A percentile compares a stretch with the other conserved stretches of the same genome.
Evolutionary conservation across 2,888 invertebrate genomes (phyloP).

Genomic region (Drosophila meridiana): DNA sequence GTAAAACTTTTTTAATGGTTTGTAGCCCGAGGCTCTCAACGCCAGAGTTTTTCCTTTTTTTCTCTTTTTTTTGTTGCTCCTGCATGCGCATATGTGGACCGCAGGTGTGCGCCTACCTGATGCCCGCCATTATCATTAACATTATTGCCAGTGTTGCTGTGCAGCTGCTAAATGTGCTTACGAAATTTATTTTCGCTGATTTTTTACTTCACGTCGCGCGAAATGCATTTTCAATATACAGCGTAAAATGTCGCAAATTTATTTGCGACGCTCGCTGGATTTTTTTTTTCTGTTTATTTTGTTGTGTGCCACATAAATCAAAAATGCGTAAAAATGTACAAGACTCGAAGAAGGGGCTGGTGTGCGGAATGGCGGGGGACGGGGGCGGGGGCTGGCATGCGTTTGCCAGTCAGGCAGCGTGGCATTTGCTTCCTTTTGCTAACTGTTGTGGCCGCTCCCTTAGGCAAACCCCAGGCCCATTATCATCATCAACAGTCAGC

Average conservation of each 20-base stretch:
- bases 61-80: not conserved
- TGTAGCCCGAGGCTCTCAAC: conserved; percentile 36
- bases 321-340: conserved; percentile 79
- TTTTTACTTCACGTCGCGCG: conserved; percentile 9
- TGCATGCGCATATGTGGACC: conserved; percentile 63
- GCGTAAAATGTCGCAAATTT: conserved; percentile 64
- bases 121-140: conserved; percentile 70
- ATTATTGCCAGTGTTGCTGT: conserved; percentile 58
- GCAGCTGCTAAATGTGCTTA: conserved; percentile 58
- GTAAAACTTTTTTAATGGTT: conserved; percentile 82
- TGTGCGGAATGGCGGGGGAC: not conserved
- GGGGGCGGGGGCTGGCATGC: conserved; percentile 1
- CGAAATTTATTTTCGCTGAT: conserved; percentile 24
- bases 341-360: conserved; percentile 11
- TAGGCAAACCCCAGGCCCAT: conserved; percentile 67
- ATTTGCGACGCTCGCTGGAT: conserved; percentile 44
- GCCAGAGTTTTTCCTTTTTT: not conserved
- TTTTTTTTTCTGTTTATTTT: conserved; percentile 33
- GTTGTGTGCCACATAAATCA: conserved; percentile 68
- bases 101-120: conserved; percentile 56
- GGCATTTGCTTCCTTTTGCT: conserved; percentile 25
- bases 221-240: conserved; percentile 76
- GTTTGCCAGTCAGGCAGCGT: conserved; percentile 22
- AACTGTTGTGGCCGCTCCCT: conserved; percentile 10
- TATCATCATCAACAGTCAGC: conserved; percentile 79